These are phyloP conservation scores for Pseudococcus longispinus DNA, from an alignment of 2,888 invertebrate genomes.

Conservation along the genomic window DNA sequence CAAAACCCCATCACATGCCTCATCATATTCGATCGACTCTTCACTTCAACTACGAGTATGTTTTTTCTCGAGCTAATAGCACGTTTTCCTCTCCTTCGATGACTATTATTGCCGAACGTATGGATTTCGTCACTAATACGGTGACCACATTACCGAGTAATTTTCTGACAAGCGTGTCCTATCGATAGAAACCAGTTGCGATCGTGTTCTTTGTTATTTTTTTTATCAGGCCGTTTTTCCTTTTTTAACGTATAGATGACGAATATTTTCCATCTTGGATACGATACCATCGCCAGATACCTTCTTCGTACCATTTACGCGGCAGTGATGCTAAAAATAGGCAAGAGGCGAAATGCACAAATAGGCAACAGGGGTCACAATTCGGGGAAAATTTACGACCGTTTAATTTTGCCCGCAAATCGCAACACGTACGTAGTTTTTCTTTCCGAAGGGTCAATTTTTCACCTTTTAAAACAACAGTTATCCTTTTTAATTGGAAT, in stretches of 20 bases:
- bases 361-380: neutral
- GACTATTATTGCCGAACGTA: neutral
- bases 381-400: neutral
- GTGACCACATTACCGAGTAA: constrained; percentile 29
- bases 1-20: neutral
- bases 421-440: neutral
- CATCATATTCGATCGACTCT: neutral
- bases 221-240: neutral
- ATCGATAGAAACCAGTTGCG: constrained; percentile 36
- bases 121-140: constrained; percentile 14
- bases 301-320: no score
- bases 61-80: neutral
- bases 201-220: constrained; percentile 40
- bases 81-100: neutral
- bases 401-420: constrained; percentile 4
- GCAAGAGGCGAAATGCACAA: neutral
- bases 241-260: constrained; percentile 15
- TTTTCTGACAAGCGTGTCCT: constrained; percentile 41
- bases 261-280: neutral
- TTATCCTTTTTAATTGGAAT: neutral
- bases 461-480: constrained; percentile 12
- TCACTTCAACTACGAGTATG: neutral
- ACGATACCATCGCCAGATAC: neutral
- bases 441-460: neutral
- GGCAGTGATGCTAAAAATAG: constrained; percentile 20